Evolutionary conservation across 2,113 vertebrate genomes (phyloP), one percentile per base, ranked within the genome.

Genomic region (Channa argus): DNA sequence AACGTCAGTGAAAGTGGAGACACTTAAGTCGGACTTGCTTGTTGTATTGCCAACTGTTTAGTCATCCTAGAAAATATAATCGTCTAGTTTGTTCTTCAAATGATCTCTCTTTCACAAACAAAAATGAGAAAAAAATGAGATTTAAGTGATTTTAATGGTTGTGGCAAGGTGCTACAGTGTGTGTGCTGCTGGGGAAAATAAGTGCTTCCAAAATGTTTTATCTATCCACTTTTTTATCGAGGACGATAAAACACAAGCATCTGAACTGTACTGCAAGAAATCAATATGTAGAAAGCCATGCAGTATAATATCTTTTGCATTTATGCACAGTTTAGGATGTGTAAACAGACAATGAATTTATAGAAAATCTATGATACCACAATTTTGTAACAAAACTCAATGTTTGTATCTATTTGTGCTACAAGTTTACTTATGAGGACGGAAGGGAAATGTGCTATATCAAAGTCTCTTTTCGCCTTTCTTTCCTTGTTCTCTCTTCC

Each of bases 101-200:
- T 71, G 46, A 79, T 80, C 15, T 76, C 45, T 36, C 47, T 80
- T 69, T 67, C 41, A 76, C 55, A 66, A 80, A 79, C 14, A 71
- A 39, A 36, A 47, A 76, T 15, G 11, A 63, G 11, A 36, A 47
- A 76, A 67, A 66, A n/a, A 45, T 15, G 11, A 63, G 11, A 74
- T 66, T 64, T 67, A 41, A 54, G 5, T 37, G 52, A 79, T 76
- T 78, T 53, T 60, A 68, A 54, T 15, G 43, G 24, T 58, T 15
- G 14, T 15, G 10, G 52, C 67, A 79, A 74, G 67, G 41, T 50
- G 46, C 24, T 41, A 44, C 24, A 24, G 24, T 24, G 1, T 51
- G 36, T 8, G 38, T n/a, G 34, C 15, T 33, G 61, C 39, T 4
- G 24, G 36, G 14, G 53, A 52, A 55, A 46, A 44, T 45, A 11